Base-by-base conservation (phyloP, 2,113 vertebrate genomes). In the Atherinomorus stipes region DNA sequence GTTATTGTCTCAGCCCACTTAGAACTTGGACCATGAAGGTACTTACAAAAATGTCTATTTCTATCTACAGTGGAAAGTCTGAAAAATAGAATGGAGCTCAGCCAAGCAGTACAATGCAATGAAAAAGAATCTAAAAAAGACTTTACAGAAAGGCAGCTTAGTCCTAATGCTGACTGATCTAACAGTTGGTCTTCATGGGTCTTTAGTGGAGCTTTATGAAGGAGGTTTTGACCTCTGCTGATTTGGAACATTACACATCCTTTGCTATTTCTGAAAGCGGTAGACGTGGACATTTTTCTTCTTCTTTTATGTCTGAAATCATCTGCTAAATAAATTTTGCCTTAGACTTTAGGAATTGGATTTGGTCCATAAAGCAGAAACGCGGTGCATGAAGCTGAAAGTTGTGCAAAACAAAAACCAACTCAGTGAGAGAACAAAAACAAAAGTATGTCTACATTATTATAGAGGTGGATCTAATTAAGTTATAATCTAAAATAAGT, bases 221-320 rank as follows among this genome's bases (percentile, higher is more conserved):
- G 85, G 74, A 78, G 19, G 49, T 60, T 34, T 56, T 84, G 86
- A 88, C 80, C 70, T 81, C 66, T 53, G 49, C 65, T 75, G 75
- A 85, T 85, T 88, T 86, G 77, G 81, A 90, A 78, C 74, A 67
- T 78, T 59, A 73, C 51, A 85, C 84, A 84, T 77, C 61, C 52
- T 28, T 65, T 37, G 58, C 49, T 49, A 56, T 70, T 88, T 68
- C 47, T 64, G 26, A 67, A 78, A 57, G 44, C 59, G 62, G 50
- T 47, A 47, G 25, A 28, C 5, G 18, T 85, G 53, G 64, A 85
- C 65, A 69, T 71, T 78, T 60, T 44, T 63, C 34, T 53, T 68
- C 18, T 34, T 15, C 23, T 60, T 50, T 37, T 60, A 64, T 4
- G 10, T 37, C 45, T 62, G 56, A 23, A 62, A 40, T 84, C 50